A percentile compares a stretch with the other conserved stretches of the same genome.
Evolutionary conservation across 30 jellyfish, hydroid and myxozoan species (phyloP).

Genomic region (Aurelia sp.): DNA sequence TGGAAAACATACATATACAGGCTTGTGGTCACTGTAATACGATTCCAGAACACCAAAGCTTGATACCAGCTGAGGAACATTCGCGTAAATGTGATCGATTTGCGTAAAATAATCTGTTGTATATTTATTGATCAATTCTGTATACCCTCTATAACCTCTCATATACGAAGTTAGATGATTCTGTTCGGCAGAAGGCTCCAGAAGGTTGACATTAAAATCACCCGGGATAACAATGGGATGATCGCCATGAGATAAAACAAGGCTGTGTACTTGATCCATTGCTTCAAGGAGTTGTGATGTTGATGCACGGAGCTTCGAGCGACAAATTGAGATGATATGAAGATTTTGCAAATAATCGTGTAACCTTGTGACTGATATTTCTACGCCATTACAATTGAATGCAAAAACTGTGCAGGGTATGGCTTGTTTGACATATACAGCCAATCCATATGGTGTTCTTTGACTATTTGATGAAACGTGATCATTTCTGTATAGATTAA

Average conservation of each 20-base stretch:
- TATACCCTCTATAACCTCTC: not conserved
- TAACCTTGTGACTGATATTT: constrained; percentile 1
- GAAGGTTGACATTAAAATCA: constrained; percentile 30
- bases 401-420: constrained; percentile 8
- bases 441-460: not conserved
- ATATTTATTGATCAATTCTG: not conserved
- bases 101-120: constrained; percentile 14
- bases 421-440: constrained; percentile 5
- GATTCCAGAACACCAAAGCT: constrained; percentile 21
- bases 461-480: not conserved
- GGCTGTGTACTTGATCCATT: not conserved
- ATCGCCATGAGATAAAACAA: not conserved
- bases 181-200: not conserved
- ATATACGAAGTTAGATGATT: not conserved
- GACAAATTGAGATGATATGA: not conserved
- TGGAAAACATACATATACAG: not conserved
- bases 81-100: constrained; percentile 15
- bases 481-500: constrained; percentile 25
- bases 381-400: not conserved
- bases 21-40: constrained; percentile 34
- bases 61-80: not conserved
- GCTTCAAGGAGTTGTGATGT: not conserved
- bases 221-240: constrained; percentile 9
- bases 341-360: too few relatives aligned
- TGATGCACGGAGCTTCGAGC: not conserved